These are phyloP conservation scores for Pantelozetes paolii DNA, from an alignment of 2,888 invertebrate species.

Conservation along the genomic window DNA sequence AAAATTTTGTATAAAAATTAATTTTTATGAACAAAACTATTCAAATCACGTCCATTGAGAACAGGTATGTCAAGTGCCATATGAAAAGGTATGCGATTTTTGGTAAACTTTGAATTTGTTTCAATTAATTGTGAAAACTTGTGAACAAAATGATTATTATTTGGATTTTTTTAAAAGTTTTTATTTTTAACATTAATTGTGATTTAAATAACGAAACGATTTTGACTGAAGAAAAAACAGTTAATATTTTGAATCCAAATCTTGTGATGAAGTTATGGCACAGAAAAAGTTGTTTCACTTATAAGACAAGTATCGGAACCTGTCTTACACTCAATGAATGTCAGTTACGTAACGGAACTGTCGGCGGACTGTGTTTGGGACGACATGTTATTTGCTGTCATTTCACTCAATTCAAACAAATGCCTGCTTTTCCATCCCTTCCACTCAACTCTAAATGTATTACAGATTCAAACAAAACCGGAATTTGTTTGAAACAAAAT, in stretches of 20 bases:
- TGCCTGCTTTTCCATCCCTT: no score
- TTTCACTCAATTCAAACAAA: no score
- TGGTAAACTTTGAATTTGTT: not conserved
- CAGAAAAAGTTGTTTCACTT: slow-evolving; percentile 12
- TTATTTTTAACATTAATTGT: not conserved
- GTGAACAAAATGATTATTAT: not conserved
- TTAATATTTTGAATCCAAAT: not conserved
- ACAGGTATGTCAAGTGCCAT: not conserved
- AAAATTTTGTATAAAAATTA: no score
- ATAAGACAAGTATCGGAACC: not conserved
- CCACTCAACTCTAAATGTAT: not conserved
- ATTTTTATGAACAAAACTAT: not conserved
- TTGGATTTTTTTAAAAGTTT: not conserved
- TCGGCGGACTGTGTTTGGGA: slow-evolving; percentile 10
- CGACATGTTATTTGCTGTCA: not conserved
- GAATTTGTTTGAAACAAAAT: not conserved
- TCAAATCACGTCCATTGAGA: not conserved
- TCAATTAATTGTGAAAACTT: not conserved
- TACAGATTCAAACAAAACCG: slow-evolving; percentile 5
- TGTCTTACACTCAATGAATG: not conserved
- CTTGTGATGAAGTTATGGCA: not conserved
- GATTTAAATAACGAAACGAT: not conserved
- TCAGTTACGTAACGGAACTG: not conserved
- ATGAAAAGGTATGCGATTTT: not conserved
- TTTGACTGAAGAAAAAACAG: not conserved